Evolutionary conservation across 2,797 vertebrate species (phyloP).

Genomic region (Sebastes steindachneri): DNA sequence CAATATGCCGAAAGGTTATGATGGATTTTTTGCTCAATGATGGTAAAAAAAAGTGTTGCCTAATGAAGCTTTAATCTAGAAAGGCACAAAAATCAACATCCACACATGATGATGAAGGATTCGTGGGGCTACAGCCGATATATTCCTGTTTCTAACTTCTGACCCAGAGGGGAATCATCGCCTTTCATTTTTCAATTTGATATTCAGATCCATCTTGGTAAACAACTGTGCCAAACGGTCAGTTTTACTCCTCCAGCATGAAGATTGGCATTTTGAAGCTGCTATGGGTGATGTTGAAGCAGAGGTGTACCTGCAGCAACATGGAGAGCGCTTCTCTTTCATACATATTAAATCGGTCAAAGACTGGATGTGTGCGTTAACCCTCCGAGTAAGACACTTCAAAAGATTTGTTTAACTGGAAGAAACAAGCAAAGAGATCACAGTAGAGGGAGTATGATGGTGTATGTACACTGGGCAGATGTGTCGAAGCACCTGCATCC

Average conservation of each 20-base stretch:
- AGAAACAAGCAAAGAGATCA: neutral
- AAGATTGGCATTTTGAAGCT: neutral
- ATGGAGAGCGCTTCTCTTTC: neutral
- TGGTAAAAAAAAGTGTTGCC: too few species aligned
- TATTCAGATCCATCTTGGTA: neutral
- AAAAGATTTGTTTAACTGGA: neutral
- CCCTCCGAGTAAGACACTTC: neutral
- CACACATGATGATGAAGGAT: neutral
- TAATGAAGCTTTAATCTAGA: rapidly evolving
- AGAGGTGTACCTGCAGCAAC: neutral
- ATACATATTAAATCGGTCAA: neutral
- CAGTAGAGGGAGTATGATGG: neutral
- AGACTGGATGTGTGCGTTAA: neutral
- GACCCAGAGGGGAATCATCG: neutral
- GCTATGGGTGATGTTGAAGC: neutral
- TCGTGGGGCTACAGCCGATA: neutral
- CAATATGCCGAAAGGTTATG: rapidly evolving
- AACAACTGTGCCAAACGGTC: constrained; percentile 1
- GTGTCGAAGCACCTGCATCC: neutral
- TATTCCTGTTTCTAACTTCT: neutral
- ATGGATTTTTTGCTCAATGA: too few species aligned
- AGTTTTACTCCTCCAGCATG: neutral
- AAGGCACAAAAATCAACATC: neutral
- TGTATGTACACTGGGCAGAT: neutral
- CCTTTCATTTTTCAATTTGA: neutral